Percentiles rank a stretch among this genome's conserved stretches.
These are phyloP conservation scores for Idaea biselata DNA, from an alignment of 2,888 invertebrate species.

Conservation along the genomic window DNA sequence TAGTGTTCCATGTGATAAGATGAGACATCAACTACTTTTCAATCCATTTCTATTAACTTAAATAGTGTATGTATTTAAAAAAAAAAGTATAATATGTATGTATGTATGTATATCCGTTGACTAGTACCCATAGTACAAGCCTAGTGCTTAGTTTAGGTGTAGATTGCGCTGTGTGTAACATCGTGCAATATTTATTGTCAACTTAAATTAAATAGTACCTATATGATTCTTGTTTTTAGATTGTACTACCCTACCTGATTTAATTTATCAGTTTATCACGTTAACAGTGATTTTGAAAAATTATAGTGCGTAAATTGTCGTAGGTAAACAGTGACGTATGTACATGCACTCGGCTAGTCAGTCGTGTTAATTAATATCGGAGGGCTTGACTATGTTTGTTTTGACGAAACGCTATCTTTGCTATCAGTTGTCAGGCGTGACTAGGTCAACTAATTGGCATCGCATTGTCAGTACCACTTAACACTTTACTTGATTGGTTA, in stretches of 20 bases:
- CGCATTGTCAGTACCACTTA: constrained; percentile 16
- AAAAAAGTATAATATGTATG: too few relatives aligned
- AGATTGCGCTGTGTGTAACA: too few relatives aligned
- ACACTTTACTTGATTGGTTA: background rate
- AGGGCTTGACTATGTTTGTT: background rate
- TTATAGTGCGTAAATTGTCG: background rate
- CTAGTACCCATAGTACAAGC: too few relatives aligned
- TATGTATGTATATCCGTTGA: too few relatives aligned
- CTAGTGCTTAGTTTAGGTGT: too few relatives aligned
- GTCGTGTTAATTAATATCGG: background rate
- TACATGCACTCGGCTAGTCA: background rate
- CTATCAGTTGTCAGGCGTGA: constrained; percentile 48
- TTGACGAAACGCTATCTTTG: constrained; percentile 13
- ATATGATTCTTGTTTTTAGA: background rate
- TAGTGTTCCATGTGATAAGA: too few relatives aligned
- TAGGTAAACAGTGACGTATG: background rate
- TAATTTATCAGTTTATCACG: constrained; percentile 8
- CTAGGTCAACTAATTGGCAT: constrained; percentile 43
- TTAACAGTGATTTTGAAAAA: constrained; percentile 11
- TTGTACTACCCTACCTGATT: background rate
- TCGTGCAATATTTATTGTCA: too few relatives aligned
- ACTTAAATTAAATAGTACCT: too few relatives aligned
- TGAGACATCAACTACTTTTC: too few relatives aligned
- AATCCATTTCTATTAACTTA: too few relatives aligned
- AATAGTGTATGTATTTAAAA: too few relatives aligned